These are phyloP conservation scores for Drosophila pallidifrons DNA, from an alignment of 1,140 invertebrate genomes.

Conservation along the genomic window DNA sequence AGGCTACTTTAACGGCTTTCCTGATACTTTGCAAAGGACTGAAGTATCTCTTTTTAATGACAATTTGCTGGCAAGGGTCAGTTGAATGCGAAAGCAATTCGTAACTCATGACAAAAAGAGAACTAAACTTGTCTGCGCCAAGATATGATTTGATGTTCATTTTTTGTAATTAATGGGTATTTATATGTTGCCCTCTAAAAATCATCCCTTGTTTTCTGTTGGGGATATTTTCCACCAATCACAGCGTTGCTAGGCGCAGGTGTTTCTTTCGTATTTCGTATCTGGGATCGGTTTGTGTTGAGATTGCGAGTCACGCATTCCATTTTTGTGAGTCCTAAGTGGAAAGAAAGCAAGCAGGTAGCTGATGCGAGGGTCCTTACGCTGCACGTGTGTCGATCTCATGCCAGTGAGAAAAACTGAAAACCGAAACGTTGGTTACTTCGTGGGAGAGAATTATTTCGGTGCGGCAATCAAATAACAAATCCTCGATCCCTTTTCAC, in stretches of 20 bases:
- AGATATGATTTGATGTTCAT: conserved; percentile 51
- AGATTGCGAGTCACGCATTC: conserved; percentile 59
- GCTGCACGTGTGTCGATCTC: conserved; percentile 60
- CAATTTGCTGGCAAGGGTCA: conserved; percentile 2
- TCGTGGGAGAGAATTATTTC: conserved; percentile 68
- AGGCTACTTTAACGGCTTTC: conserved; percentile 50
- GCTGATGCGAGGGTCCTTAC: conserved; percentile 9
- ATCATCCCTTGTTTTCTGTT: conserved; percentile 53
- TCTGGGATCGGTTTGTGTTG: conserved; percentile 20
- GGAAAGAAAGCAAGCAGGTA: conserved; percentile 54
- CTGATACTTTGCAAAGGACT: conserved; percentile 43
- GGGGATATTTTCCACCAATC: conserved; percentile 46
- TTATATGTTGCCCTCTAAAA: conserved; percentile 48
- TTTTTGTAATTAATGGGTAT: conserved; percentile 22
- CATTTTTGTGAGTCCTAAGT: conserved; percentile 17
- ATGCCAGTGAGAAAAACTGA: conserved; percentile 39
- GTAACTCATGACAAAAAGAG: conserved; percentile 47
- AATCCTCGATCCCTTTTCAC: conserved; percentile 25
- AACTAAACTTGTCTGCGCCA: conserved; percentile 43
- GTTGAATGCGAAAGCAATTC: conserved; percentile 48
- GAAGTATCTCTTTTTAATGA: conserved; percentile 42
- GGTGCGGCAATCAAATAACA: conserved; percentile 54
- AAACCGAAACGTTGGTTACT: conserved; percentile 35
- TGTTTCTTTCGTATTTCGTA: conserved; percentile 38
- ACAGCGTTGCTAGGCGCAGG: conserved; percentile 51